These are phyloP conservation scores for Lacanobia wlatinum DNA, from an alignment of 2,888 invertebrate species.

Conservation along the genomic window DNA sequence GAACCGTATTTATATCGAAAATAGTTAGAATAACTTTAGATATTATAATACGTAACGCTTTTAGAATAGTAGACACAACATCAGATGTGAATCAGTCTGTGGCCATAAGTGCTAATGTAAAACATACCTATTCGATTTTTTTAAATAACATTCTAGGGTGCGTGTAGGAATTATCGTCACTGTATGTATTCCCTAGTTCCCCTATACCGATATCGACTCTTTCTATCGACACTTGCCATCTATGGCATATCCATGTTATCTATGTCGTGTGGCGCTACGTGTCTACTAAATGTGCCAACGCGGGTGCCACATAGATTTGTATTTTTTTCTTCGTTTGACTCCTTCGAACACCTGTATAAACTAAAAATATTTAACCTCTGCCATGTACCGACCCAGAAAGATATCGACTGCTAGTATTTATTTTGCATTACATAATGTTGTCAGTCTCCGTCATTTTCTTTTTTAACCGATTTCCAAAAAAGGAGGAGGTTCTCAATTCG, in stretches of 20 bases:
- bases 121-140: too few relatives aligned
- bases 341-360: constrained; percentile 56
- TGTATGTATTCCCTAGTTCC: too few relatives aligned
- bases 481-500: too few relatives aligned
- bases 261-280: constrained; percentile 59
- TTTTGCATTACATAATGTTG: constrained; percentile 6
- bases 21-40: too few relatives aligned
- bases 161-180: neutral
- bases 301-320: constrained; percentile 63
- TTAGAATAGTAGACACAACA: too few relatives aligned
- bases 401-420: neutral
- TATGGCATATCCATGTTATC: constrained; percentile 42
- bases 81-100: too few relatives aligned
- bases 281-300: constrained; percentile 61
- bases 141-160: too few relatives aligned
- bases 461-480: too few relatives aligned
- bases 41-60: too few relatives aligned
- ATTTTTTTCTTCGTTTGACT: constrained; percentile 15
- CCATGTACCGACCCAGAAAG: neutral
- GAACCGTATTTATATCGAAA: too few relatives aligned
- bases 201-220: constrained; percentile 37
- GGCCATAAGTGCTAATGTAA: too few relatives aligned
- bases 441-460: too few relatives aligned
- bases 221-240: constrained; percentile 46
- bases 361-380: constrained; percentile 34